Percentiles rank a stretch among this genome's conserved stretches.
Evolutionary conservation across 1,140 invertebrate species (phyloP).

Genomic region (Drosophila lacteicornis): DNA sequence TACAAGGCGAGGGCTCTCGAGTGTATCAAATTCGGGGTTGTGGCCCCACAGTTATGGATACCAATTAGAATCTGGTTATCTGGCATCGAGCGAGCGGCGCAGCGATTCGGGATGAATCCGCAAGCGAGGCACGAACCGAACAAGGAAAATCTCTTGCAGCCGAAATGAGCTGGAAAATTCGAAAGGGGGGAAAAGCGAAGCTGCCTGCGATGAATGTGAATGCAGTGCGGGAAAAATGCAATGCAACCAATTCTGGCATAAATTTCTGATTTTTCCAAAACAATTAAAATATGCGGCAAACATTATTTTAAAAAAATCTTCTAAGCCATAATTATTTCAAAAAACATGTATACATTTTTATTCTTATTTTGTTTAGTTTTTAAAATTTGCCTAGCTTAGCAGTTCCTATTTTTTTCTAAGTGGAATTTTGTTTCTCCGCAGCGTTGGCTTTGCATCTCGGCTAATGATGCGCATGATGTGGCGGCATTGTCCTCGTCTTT

Average conservation of each 20-base stretch:
- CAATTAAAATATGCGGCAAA: no score
- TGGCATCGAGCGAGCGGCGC: constrained; percentile 31
- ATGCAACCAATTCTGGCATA: no score
- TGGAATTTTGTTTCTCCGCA: neutral
- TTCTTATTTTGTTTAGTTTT: neutral
- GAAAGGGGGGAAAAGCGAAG: constrained; percentile 1
- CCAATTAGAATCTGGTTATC: constrained; percentile 53
- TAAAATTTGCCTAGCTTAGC: neutral
- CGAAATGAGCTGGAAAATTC: constrained; percentile 51
- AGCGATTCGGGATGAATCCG: constrained; percentile 11
- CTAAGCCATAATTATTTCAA: neutral
- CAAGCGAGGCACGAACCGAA: constrained; percentile 13
- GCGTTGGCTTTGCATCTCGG: constrained; percentile 32
- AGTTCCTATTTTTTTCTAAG: constrained; percentile 4
- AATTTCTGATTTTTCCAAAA: neutral
- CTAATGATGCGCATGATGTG: constrained; percentile 56
- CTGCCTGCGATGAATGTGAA: constrained; percentile 15
- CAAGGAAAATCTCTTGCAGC: constrained; percentile 35
- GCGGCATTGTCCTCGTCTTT: constrained; percentile 44
- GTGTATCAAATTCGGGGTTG: constrained; percentile 45
- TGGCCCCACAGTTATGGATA: constrained; percentile 46
- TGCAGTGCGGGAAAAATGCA: neutral
- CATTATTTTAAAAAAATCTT: no score
- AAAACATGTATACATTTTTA: no score
- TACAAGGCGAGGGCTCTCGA: constrained; percentile 28